Base-by-base conservation (phyloP, 2,797 vertebrate genomes). In the Tokudaia tokunoshimensis region DNA sequence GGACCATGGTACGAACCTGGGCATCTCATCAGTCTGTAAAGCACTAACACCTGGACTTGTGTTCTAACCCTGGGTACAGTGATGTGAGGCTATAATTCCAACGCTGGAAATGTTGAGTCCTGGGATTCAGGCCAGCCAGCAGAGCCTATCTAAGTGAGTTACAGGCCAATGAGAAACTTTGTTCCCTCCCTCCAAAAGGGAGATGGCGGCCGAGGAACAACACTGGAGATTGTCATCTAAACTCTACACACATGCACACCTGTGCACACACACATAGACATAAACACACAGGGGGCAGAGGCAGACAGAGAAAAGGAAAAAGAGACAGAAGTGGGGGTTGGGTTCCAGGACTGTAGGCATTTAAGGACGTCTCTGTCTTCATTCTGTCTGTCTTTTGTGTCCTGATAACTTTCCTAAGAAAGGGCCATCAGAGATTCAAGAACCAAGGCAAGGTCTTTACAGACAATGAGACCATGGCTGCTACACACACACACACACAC, bases 321-420 rank as follows among this genome's bases (percentile, higher is more conserved):
- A 34, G 61, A 50, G 82, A 65, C 1, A 11, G 24, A 41, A 44
- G 61, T n/a, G 41, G 4, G 44, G 26, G 11, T 22, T 37, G 47
- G 26, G 2, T 83, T 80, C 47, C 0, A 84, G 70, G 24, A 55
- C 59, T 50, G 11, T 34, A 11, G 17, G 15, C 44, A 13, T 34
- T 41, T 31, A 59, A 74, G n/a, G 15, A 89, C 29, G 47, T 61
- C 61, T 50, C 41, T 63, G 11, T 63, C 31, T n/a, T 63, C 29
- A 34, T 24, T 84, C 44, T 75, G 63, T 26, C 86, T 88, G 37
- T 34, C 88, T 76, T 93, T 75, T 74, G 9, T 52, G n/a, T 92
- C 81, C 94, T 91, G 52, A 26, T 67, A 14, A 79, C 59, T 81
- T 81, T 88, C 86, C 13, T 67, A 95, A 79, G 63, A 83, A 52